Evolutionary conservation across 2,113 vertebrate genomes (phyloP).

Genomic region (Coptodon bakossiorum): DNA sequence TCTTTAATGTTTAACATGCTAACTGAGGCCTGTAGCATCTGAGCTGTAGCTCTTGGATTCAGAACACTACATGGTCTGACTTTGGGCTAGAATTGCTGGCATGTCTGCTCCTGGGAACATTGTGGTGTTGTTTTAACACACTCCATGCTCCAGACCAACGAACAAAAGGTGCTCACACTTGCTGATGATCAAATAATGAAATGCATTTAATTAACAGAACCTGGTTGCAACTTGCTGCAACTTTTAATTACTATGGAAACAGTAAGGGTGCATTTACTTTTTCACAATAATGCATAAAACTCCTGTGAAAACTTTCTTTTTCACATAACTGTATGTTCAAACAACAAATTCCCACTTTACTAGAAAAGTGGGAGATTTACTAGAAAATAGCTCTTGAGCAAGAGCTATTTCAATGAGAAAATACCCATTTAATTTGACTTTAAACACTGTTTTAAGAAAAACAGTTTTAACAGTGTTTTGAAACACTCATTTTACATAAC

Average conservation of each 20-base stretch:
- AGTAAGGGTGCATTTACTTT: background rate
- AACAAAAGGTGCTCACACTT: background rate
- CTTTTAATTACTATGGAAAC: background rate
- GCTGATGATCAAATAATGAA: background rate
- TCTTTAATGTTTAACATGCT: background rate
- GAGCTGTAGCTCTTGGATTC: background rate
- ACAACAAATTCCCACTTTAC: background rate
- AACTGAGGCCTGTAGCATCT: background rate
- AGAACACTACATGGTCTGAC: background rate
- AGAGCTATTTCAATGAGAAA: background rate
- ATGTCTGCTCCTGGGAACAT: background rate
- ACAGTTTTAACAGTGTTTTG: background rate
- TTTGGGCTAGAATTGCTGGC: background rate
- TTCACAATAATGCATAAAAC: background rate
- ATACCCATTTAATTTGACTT: background rate
- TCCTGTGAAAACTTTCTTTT: background rate
- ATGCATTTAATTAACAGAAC: background rate
- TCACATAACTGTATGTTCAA: background rate
- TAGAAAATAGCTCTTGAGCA: background rate
- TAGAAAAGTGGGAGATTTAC: background rate
- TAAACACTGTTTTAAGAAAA: background rate
- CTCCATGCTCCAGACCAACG: accelerated
- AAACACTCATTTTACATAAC: background rate
- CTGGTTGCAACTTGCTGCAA: background rate
- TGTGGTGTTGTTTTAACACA: background rate